Evolutionary conservation across 2,888 invertebrate genomes (phyloP), one percentile per base, ranked within the genome.

Genomic region (Dexiosoma caninum): DNA sequence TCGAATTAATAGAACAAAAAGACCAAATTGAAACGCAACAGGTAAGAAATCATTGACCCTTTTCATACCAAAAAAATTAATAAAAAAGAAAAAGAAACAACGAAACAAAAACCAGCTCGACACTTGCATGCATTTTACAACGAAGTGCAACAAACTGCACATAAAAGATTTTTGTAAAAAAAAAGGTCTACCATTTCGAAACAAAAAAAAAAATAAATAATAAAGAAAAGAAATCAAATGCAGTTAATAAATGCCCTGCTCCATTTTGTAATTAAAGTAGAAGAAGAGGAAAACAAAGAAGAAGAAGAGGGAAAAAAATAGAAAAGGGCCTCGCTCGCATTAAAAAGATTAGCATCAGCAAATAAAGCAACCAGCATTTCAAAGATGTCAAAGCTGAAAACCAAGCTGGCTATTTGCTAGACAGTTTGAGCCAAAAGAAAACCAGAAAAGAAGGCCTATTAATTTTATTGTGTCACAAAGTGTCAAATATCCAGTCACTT

Each of bases 1-100:
- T 76, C 55, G 40, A 60, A 71, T 46, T 46, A 44, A 51, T 57
- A 23, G 40, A n/a, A 14, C n/a, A 55, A 42, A 44, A 42, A n/a
- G n/a, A 62, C 8, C 14, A 40, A 51, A 51, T 42, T 46, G 69
- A 42, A 66, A 42, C 40, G 35, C 67, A 76, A 76, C 80, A 81
- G 80, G 80, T 77, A 81, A 77, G 30, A 81, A 81, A 69, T 19
- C 80, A 60, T 81, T 81, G 80, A 81, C 76, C 76, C 60, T 77
- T 71, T 80, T 64, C 60, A 42, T 23, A 32, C 32, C 40, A 46
- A 21, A 9, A 4, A 49, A 21, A 21, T 19, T 14, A 53, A 42
- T 14, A 53, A 42, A 3, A 27, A 40, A 42, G 53, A 32, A 16
- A 16, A 53, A 30, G 10, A 37, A 23, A 49, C 27, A 37, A 6